A percentile compares a stretch with the other conserved stretches of the same genome.
These are phyloP conservation scores for Strigamia crassipes DNA, from an alignment of 2,888 invertebrate genomes.

Conservation along the genomic window DNA sequence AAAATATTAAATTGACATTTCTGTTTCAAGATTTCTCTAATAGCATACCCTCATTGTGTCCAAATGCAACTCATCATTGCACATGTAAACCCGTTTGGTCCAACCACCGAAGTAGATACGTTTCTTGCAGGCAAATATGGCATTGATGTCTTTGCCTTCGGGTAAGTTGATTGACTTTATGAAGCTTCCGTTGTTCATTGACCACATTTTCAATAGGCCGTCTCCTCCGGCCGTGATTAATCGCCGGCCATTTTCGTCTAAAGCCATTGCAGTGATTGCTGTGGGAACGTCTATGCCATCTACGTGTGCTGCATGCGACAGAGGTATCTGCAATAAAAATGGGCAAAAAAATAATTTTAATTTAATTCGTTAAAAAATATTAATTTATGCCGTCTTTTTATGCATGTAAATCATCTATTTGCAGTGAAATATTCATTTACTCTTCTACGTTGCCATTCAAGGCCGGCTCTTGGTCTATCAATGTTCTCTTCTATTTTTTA, in stretches of 20 bases:
- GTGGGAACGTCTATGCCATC: background rate
- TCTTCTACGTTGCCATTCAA: too few relatives aligned
- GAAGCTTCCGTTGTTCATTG: background rate
- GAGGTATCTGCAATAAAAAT: background rate
- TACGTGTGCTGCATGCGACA: background rate
- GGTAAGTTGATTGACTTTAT: background rate
- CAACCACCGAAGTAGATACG: conserved; percentile 19
- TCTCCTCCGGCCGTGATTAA: conserved; percentile 1
- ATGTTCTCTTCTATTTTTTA: too few relatives aligned
- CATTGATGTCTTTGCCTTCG: background rate
- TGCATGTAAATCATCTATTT: too few relatives aligned
- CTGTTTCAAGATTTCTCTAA: background rate
- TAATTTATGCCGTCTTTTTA: too few relatives aligned
- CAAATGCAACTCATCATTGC: background rate
- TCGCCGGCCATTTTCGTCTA: conserved; percentile 10
- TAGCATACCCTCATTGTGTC: background rate
- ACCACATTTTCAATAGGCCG: conserved; percentile 29
- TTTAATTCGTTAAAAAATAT: too few relatives aligned
- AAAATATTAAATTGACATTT: background rate
- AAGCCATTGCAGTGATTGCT: background rate
- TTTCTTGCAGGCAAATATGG: background rate
- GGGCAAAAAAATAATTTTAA: too few relatives aligned
- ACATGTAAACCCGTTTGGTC: background rate
- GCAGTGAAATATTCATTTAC: too few relatives aligned
- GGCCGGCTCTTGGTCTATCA: too few relatives aligned